Base-by-base conservation (phyloP, 2,797 vertebrate genomes). In the Neoniphon sammara region DNA sequence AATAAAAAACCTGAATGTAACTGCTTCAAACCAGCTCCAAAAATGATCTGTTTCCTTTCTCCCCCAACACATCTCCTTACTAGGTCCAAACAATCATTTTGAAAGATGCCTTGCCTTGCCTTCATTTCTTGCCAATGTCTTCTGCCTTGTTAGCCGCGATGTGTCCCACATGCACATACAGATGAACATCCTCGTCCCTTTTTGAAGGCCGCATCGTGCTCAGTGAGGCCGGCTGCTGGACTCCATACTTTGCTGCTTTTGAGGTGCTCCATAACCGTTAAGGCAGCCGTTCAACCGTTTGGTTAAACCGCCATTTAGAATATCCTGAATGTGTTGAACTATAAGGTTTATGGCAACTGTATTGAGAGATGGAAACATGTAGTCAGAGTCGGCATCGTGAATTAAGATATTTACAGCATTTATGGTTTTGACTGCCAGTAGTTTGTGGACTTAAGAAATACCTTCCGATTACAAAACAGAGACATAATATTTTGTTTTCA, bases 311-410 rank as follows among this genome's bases (percentile, higher is more conserved):
- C 96, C 97, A 0, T 94, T 98, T 30, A 98, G 91, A 88, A 98
- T 97, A 92, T 98, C 97, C 94, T 98, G 97, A 88, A 98, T 98
- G 88, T 98, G 97, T 86, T 98, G 97, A 80, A 98, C 97, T 1
- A 98, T 98, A 78, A 98, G 94, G 89, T 98, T 98, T 89, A 98
- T 98, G 83, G 97, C 97, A 91, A 98, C 97, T 98, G 91, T 2
- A 67, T 5, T 34, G 23, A 72, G 36, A 81, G 18, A 59, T 8
- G 75, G 15, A 70, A 9, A 56, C 3, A 52, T 52, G 44, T 14
- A 18, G 23, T 30, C 25, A 67, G n/a, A 7, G 36, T 20, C 18
- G 4, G 17, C 7, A 53, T 23, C 21, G 2, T 23, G 10, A 21
- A 53, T 20, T 2, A 23, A 53, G 6, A 12, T 23, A 53, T n/a